Evolutionary conservation across 35 echinoderm and acorn worm genomes (phyloP), one percentile per base, ranked within the genome.

Genomic region (Hemicentrotus pulcherrimus): DNA sequence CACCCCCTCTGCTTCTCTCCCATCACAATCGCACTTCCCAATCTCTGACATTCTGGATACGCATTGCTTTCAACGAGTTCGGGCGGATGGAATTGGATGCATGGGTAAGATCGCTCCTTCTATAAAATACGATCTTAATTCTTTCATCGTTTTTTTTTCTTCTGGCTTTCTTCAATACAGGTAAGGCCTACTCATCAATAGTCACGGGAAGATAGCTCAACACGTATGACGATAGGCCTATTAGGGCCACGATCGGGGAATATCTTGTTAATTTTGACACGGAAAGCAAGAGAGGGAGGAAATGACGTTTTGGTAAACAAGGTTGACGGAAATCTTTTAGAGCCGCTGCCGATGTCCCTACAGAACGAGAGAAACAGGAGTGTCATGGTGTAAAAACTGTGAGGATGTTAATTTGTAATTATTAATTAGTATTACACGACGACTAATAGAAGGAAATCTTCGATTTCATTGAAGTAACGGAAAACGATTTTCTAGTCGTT

Each of bases 181-280:
- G 88, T 90, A 90, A 16, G 9, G 31, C 32, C 0, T 19, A 90
- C 32, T 90, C 88, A 90, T 47, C 88, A 24, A 90, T 28, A 90
- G 88, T 90, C 88, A 33, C 88, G 9, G 88, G 46, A 16, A 18
- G 88, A 47, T 90, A 90, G 45, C 88, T 90, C 88, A 90, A 90
- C 88, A 90, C 88, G 16, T 90, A 90, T 33, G 88, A 46, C 88
- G 88, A 46, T 47, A 45, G 88, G 32, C 46, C 88, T 33, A 45
- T 90, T 45, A 90, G 88, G 15, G 32, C 88, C 31, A 32, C 46
- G 22, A 78, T n/a, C 7, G 19, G 86, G 86, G 88, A 32, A 24
- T 32, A 35, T 31, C 86, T 31, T 11, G 86, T 19, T 28, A 88
- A 88, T 88, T 13, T 89, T 22, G 87, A 47, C 88, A 6, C 7